Percentiles rank a stretch among this genome's conserved stretches.
Evolutionary conservation across 2,113 vertebrate genomes (phyloP).

Genomic region (Lonchura striata): DNA sequence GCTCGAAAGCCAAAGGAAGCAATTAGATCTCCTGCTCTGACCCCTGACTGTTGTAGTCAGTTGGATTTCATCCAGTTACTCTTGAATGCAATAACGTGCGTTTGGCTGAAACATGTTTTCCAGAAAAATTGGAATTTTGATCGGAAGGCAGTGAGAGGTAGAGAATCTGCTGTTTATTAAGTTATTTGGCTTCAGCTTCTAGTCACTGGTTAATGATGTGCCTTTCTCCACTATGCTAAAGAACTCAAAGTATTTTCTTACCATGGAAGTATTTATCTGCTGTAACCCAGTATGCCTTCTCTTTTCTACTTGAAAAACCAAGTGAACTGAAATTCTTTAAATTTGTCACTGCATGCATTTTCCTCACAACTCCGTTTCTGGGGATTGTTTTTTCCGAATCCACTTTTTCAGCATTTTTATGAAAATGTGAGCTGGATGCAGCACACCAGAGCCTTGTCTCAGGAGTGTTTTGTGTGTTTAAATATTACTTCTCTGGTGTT

Average conservation of each 20-base stretch:
- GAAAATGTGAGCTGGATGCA: background rate
- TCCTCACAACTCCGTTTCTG: background rate
- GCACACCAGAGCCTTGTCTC: background rate
- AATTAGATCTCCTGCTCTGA: constrained; percentile 26
- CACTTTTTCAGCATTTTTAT: background rate
- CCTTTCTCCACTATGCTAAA: background rate
- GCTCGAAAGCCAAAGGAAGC: constrained; percentile 12
- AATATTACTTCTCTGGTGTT: background rate
- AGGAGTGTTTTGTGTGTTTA: background rate
- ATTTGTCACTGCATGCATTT: background rate
- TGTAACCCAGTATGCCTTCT: background rate
- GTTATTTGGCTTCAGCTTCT: constrained; percentile 6
- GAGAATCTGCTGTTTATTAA: constrained; percentile 22
- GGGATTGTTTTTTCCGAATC: background rate
- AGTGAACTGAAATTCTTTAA: background rate
- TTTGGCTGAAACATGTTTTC: background rate
- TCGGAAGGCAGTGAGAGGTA: background rate
- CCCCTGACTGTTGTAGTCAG: background rate
- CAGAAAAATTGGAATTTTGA: background rate
- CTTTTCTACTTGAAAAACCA: background rate
- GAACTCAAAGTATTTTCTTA: constrained; percentile 6
- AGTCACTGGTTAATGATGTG: background rate
- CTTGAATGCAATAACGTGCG: background rate
- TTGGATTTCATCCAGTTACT: constrained; percentile 26
- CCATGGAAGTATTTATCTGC: background rate